phyloP scores from a whole-genome alignment of 1,140 invertebrate genomes.

The Nomia melanderi region DNA sequence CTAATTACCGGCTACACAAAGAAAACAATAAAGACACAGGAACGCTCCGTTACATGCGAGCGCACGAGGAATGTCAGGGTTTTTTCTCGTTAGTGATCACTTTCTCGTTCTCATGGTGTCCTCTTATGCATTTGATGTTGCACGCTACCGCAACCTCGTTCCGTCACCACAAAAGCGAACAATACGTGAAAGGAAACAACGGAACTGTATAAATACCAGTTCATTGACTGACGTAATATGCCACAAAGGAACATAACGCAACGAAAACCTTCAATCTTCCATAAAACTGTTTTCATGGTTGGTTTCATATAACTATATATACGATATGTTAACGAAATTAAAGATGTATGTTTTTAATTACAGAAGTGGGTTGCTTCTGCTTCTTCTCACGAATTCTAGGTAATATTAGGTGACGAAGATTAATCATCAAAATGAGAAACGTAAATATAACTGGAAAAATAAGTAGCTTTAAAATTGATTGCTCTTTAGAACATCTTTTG shows the following conservation, averaged over 20 bases:
- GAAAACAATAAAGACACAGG: not conserved
- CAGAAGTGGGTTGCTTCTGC: too few relatives aligned
- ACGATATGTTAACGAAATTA: not conserved
- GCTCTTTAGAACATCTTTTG: too few relatives aligned
- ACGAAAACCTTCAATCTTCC: not conserved
- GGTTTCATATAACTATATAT: not conserved
- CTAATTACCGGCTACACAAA: not conserved
- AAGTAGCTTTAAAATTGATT: too few relatives aligned
- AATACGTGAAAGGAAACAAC: constrained; percentile 22
- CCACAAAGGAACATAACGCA: not conserved
- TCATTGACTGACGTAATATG: constrained; percentile 4
- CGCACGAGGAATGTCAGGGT: constrained; percentile 13
- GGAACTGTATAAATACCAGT: constrained; percentile 5
- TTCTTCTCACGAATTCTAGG: too few relatives aligned
- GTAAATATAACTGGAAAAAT: too few relatives aligned
- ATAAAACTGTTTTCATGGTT: not conserved
- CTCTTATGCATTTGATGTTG: constrained; percentile 39
- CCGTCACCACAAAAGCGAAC: constrained; percentile 10
- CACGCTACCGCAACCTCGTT: constrained; percentile 55
- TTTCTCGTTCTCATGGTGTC: constrained; percentile 55
- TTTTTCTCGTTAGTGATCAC: constrained; percentile 26
- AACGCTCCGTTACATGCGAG: not conserved
- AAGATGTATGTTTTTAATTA: not conserved
- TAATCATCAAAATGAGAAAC: too few relatives aligned
- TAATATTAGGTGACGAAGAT: too few relatives aligned